Percentiles rank a stretch among this genome's conserved stretches.
Conservation (phyloP, 2,113 vertebrate species). For the Deroptyus accipitrinus region DNA sequence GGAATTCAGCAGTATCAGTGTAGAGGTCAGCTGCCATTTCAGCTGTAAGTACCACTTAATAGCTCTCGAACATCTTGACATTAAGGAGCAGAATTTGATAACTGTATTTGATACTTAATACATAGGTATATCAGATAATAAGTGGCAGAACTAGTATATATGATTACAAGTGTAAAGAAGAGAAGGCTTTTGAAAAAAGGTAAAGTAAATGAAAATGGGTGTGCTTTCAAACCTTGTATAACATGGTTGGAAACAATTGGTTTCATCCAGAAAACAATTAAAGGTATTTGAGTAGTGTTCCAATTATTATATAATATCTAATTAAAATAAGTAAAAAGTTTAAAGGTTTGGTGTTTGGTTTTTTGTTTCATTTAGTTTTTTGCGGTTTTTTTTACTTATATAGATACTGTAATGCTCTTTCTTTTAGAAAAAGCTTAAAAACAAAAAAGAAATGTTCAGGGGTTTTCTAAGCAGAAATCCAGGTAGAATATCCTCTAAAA, state of each 20-base stretch:
- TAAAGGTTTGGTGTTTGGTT: background rate
- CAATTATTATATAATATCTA: background rate
- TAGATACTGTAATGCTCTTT: background rate
- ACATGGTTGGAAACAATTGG: background rate
- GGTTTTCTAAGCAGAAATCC: background rate
- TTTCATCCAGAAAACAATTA: background rate
- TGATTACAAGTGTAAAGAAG: background rate
- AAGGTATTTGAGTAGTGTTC: background rate
- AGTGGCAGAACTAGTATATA: background rate
- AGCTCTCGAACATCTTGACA: background rate
- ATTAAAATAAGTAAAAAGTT: background rate
- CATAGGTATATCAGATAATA: background rate
- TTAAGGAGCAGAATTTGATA: background rate
- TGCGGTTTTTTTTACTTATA: background rate
- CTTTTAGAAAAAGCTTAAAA: background rate
- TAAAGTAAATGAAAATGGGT: background rate
- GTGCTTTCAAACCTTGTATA: background rate
- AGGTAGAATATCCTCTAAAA: background rate
- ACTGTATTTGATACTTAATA: background rate
- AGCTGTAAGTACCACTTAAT: background rate
- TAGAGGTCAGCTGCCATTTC: background rate
- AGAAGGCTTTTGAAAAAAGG: background rate
- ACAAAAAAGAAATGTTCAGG: accelerated
- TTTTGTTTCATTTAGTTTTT: background rate
- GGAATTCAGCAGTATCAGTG: background rate